A percentile compares a stretch with the other conserved stretches of the same genome.
These are phyloP conservation scores for Sinodicranocentrus sp. DNA, from an alignment of 2,888 invertebrate genomes.

Conservation along the genomic window DNA sequence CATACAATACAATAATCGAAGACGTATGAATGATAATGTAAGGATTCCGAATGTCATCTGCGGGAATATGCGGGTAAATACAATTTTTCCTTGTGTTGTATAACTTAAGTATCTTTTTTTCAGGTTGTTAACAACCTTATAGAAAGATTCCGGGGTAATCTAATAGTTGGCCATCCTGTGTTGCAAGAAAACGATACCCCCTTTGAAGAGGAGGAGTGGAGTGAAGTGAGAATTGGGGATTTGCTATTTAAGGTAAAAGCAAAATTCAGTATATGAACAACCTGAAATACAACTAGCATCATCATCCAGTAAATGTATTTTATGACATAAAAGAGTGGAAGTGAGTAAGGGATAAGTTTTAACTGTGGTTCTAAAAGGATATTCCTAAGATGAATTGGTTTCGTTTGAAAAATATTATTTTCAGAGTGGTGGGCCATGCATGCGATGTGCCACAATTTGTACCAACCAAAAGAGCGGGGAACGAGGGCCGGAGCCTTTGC, in stretches of 20 bases:
- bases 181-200: slow-evolving; percentile 79
- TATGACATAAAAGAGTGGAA: no score
- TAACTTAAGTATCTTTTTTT: no score
- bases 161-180: slow-evolving; percentile 80
- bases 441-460: slow-evolving; percentile 97
- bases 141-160: slow-evolving; percentile 93
- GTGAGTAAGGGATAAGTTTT: background rate
- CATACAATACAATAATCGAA: no score
- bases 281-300: background rate
- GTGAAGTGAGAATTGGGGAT: slow-evolving; percentile 83
- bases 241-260: slow-evolving; percentile 83
- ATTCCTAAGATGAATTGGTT: background rate
- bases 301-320: no score
- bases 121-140: slow-evolving; percentile 81
- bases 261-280: no score
- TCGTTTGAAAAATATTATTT: slow-evolving; percentile 72
- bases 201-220: slow-evolving; percentile 89
- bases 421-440: slow-evolving; percentile 89
- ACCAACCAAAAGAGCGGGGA: slow-evolving; percentile 88
- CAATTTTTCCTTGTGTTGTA: no score
- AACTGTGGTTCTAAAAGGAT: background rate
- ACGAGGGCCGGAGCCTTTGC: slow-evolving; percentile 85
- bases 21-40: no score
- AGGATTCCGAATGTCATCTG: no score
- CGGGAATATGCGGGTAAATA: no score